Conservation (phyloP, 2,888 invertebrate species). For the Calameuta idolon region DNA sequence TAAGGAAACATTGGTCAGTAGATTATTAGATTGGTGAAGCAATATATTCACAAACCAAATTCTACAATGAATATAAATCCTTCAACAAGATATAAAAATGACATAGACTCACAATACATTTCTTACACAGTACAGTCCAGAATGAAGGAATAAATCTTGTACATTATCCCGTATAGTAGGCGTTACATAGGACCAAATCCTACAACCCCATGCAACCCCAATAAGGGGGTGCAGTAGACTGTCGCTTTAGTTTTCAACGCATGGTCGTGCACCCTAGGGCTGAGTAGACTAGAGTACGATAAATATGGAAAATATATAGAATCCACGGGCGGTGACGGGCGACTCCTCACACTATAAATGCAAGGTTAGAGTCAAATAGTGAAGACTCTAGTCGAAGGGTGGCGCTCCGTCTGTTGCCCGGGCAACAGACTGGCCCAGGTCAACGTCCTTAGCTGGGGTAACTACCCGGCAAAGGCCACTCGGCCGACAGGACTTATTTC, state of each 20-base stretch:
- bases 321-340: not conserved
- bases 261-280: slow-evolving; percentile 11
- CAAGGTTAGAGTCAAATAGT: not conserved
- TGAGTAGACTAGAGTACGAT: slow-evolving; percentile 9
- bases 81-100: not conserved
- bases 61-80: not conserved
- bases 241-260: slow-evolving; percentile 7
- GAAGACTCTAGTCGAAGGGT: slow-evolving; percentile 37
- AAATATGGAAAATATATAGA: slow-evolving; percentile 2
- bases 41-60: not conserved
- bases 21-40: not conserved
- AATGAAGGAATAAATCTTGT: not conserved
- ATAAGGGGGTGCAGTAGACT: slow-evolving; percentile 18
- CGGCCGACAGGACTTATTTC: not conserved
- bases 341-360: slow-evolving; percentile 8
- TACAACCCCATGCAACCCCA: slow-evolving; percentile 11
- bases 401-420: slow-evolving; percentile 44
- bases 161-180: not conserved
- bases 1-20: not conserved
- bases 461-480: slow-evolving; percentile 13
- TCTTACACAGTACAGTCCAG: not conserved
- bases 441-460: slow-evolving; percentile 35
- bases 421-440: slow-evolving; percentile 45
- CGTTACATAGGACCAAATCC: not conserved
- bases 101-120: not conserved